Conservation (phyloP, 1,140 invertebrate genomes). For the Apis cerana region DNA sequence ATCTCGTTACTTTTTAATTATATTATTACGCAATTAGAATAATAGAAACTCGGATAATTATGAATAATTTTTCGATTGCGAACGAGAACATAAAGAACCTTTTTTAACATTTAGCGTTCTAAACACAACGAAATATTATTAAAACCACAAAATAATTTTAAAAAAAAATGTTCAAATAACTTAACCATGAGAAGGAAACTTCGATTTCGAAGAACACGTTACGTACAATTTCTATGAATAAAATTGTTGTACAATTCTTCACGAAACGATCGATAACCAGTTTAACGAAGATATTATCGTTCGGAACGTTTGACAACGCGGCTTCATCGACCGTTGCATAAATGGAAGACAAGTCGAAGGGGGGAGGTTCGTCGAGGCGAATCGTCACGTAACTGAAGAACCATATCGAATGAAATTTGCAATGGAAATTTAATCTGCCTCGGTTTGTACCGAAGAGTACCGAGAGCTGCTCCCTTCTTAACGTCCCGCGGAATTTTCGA, state of each 20-base stretch:
- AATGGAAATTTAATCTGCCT: conserved; percentile 67
- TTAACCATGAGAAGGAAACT: too few relatives aligned
- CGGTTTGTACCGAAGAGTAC: conserved; percentile 50
- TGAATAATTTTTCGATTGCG: too few relatives aligned
- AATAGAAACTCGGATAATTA: too few relatives aligned
- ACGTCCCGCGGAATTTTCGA: conserved; percentile 54
- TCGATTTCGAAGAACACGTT: too few relatives aligned
- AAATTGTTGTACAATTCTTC: background rate
- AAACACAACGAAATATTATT: too few relatives aligned
- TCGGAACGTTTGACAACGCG: background rate
- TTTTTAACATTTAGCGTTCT: too few relatives aligned
- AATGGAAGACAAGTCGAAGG: conserved; percentile 22
- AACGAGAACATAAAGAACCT: too few relatives aligned
- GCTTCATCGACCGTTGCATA: conserved; percentile 38
- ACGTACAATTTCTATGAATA: background rate
- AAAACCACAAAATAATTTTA: too few relatives aligned
- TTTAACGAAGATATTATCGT: conserved; percentile 23
- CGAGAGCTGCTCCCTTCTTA: conserved; percentile 33
- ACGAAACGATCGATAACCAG: background rate
- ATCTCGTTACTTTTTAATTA: too few relatives aligned
- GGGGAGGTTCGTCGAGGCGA: background rate
- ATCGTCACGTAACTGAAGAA: conserved; percentile 50
- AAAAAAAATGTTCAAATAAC: too few relatives aligned
- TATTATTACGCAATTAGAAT: too few relatives aligned
- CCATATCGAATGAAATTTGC: conserved; percentile 66